Evolutionary conservation across 2,888 invertebrate species (phyloP).

Genomic region (Halictus quadricinctus): DNA sequence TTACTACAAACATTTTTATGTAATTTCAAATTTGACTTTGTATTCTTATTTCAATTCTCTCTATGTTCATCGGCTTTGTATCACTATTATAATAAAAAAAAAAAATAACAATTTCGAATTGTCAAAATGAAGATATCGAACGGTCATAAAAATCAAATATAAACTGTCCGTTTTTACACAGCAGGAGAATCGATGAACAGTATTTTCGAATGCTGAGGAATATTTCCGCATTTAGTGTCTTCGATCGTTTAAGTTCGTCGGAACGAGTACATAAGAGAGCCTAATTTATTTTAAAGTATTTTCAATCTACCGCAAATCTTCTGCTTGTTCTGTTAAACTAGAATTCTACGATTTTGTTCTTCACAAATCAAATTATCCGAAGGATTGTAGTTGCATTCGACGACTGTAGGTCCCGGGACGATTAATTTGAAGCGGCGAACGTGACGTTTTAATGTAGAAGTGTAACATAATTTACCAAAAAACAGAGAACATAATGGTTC

Average conservation of each 20-base stretch:
- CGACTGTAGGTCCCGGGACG: neutral
- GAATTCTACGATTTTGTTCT: conserved; percentile 1
- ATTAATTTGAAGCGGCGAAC: neutral
- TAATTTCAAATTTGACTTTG: neutral
- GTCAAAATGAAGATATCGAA: neutral
- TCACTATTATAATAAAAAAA: neutral
- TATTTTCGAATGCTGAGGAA: conserved; percentile 25
- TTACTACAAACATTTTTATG: neutral
- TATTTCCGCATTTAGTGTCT: conserved; percentile 11
- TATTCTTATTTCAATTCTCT: neutral
- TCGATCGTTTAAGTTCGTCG: conserved; percentile 20
- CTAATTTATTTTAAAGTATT: conserved; percentile 9
- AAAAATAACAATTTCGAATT: neutral
- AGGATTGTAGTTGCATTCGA: conserved; percentile 22
- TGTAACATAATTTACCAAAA: conserved; percentile 43
- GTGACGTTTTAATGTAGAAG: conserved; percentile 19
- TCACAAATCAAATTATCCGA: neutral
- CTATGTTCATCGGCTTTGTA: neutral
- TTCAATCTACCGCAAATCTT: neutral
- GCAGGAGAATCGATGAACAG: neutral
- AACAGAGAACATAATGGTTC: neutral
- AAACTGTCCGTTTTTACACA: conserved; percentile 12
- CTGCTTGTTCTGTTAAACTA: neutral
- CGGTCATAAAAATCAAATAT: conserved; percentile 25
- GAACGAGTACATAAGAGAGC: neutral